Conservation (phyloP, 2,888 invertebrate species). For the Drosophila seclusa region DNA sequence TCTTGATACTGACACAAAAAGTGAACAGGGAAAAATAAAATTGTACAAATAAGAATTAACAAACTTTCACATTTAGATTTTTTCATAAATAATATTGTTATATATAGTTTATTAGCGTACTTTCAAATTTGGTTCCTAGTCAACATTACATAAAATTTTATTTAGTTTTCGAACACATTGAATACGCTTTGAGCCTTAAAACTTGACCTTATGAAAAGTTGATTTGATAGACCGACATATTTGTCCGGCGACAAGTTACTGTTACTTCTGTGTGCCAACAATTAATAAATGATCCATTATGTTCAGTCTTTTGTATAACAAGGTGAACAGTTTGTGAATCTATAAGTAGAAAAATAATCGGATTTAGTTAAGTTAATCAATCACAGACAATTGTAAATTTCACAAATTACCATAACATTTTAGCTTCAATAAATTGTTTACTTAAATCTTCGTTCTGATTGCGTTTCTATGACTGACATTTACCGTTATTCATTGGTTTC, state of each 20-base stretch:
- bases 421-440: slow-evolving; percentile 4
- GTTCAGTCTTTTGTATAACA: slow-evolving; percentile 56
- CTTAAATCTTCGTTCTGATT: slow-evolving; percentile 16
- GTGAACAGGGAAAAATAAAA: not conserved
- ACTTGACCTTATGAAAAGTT: slow-evolving; percentile 37
- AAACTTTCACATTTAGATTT: not conserved
- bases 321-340: slow-evolving; percentile 51
- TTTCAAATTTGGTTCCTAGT: slow-evolving; percentile 49
- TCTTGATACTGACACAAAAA: not conserved
- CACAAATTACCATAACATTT: slow-evolving; percentile 35
- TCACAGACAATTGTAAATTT: not conserved
- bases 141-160: slow-evolving; percentile 62
- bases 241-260: slow-evolving; percentile 37
- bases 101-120: slow-evolving; percentile 46
- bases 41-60: not conserved
- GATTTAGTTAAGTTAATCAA: not conserved
- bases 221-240: slow-evolving; percentile 42
- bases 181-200: slow-evolving; percentile 49
- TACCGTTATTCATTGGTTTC: slow-evolving; percentile 2
- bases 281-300: slow-evolving; percentile 40
- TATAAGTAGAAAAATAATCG: slow-evolving; percentile 4
- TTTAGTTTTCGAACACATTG: slow-evolving; percentile 58
- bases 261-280: slow-evolving; percentile 30
- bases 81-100: slow-evolving; percentile 7
- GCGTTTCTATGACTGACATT: slow-evolving; percentile 1